Evolutionary conservation across 2,888 invertebrate species (phyloP), one percentile per base, ranked within the genome.

Genomic region (Andrena minutula): DNA sequence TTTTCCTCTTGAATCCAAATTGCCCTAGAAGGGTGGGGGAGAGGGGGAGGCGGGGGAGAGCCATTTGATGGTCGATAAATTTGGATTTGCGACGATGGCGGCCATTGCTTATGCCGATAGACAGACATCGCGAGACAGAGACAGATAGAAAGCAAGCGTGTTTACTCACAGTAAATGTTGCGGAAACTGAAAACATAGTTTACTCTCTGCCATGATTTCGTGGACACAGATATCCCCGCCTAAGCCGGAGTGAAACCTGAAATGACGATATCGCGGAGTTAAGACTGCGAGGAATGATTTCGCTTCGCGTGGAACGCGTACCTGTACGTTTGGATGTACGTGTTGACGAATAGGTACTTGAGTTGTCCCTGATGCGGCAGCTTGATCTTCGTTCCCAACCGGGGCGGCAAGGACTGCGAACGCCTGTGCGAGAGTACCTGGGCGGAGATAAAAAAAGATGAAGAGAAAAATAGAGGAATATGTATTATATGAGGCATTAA

Each of bases 161-260:
- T 66, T 63, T 80, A 96, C 97, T 96, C 95, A 98, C 97, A 99
- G 94, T 84, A 99, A 94, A 93, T 98, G 98, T 89, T 97, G 96
- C 0, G 99, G 99, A 93, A 99, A 96, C 64, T 96, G 95, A 92
- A 97, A 98, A 90, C 98, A 97, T 10, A 98, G 94, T 91, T 97
- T 97, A 88, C 98, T 97, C 93, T 99, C 99, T 0, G 98, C 97
- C 97, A 99, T 97, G 66, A 97, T 96, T 94, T 99, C 99, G 91
- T 98, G 97, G 2, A 99, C 98, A 85, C 97, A 97, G 69, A 99
- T 98, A 93, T 99, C 98, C 1, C 98, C 98, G 0, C 98, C 98
- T 32, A 98, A 95, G 0, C 98, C 98, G 0, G 99, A 98, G 93
- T 98, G 98, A 93, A 99, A 97, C 72, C 98, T 96, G 93, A 97